phyloP scores from a whole-genome alignment of 92 coral and sea anemone species.

The Pocillopora meandrina region DNA sequence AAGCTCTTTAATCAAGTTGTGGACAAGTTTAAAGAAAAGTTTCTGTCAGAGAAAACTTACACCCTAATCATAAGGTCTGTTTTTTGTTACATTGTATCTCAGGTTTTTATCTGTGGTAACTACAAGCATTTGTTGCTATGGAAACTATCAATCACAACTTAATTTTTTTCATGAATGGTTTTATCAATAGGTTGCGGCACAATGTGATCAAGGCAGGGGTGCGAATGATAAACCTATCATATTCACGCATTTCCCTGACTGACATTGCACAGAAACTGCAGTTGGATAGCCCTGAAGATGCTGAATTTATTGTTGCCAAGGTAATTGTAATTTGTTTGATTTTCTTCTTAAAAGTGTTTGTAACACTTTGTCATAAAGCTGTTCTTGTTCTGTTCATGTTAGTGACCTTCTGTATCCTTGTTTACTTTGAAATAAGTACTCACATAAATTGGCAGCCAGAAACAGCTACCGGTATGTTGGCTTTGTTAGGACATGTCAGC shows the following conservation, averaged over 20 bases:
- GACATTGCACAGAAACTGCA: conserved; percentile 97
- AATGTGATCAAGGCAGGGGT: conserved; percentile 99
- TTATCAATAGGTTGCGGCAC: conserved; percentile 80
- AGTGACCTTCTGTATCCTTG: too few relatives aligned
- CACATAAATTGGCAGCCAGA: too few relatives aligned
- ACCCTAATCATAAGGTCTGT: conserved; percentile 89
- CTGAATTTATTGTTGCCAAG: conserved; percentile 99
- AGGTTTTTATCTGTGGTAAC: background rate
- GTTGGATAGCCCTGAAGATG: conserved; percentile 98
- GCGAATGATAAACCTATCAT: conserved; percentile 94
- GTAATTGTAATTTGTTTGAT: conserved; percentile 13
- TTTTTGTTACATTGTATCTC: background rate
- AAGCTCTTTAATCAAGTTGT: conserved; percentile 91
- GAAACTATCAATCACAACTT: background rate
- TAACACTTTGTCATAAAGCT: background rate
- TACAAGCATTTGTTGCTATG: background rate
- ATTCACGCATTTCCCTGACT: conserved; percentile 90
- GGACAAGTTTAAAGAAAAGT: conserved; percentile 93
- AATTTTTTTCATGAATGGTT: background rate
- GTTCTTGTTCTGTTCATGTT: too few relatives aligned
- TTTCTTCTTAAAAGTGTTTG: background rate
- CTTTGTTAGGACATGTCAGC: too few relatives aligned
- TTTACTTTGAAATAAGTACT: too few relatives aligned
- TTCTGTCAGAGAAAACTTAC: conserved; percentile 91
- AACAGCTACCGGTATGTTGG: too few relatives aligned